Percentiles rank a stretch among this genome's conserved stretches.
phyloP scores from a whole-genome alignment of 2,113 vertebrate species.

The Hystrix brachyura region DNA sequence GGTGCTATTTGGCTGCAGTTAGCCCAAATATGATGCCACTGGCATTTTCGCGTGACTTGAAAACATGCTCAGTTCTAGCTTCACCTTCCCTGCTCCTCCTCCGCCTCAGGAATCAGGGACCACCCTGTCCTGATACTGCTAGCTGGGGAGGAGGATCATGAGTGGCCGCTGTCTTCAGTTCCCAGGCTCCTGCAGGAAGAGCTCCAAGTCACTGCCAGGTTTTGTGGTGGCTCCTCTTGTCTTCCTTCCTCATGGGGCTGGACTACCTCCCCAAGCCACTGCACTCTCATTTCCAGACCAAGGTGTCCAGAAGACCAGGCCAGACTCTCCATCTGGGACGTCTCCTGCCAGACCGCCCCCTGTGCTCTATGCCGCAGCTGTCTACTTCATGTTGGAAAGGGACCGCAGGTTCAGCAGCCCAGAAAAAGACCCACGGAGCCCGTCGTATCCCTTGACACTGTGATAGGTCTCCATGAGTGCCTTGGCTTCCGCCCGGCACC shows the following conservation, averaged over 20 bases:
- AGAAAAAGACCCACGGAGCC: neutral
- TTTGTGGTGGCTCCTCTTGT: neutral
- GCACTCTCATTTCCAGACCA: neutral
- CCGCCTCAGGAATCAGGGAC: neutral
- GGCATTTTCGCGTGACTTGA: neutral
- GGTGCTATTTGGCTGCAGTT: rapidly evolving
- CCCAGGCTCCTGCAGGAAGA: neutral
- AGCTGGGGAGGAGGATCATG: neutral
- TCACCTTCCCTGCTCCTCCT: neutral
- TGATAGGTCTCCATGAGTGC: neutral
- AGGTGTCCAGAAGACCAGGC: neutral
- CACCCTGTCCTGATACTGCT: neutral
- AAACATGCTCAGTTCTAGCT: neutral
- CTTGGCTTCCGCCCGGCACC: neutral
- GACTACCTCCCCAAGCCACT: neutral
- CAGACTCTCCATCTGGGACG: neutral
- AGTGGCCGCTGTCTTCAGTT: neutral
- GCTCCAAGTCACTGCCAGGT: neutral
- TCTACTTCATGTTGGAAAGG: neutral
- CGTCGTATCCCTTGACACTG: neutral
- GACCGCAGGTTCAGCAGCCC: neutral
- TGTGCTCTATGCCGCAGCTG: neutral
- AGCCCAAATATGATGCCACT: neutral
- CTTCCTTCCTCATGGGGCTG: neutral
- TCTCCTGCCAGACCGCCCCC: neutral